Evolutionary conservation across 2,797 vertebrate genomes (phyloP).

Genomic region (Vireo griseus): DNA sequence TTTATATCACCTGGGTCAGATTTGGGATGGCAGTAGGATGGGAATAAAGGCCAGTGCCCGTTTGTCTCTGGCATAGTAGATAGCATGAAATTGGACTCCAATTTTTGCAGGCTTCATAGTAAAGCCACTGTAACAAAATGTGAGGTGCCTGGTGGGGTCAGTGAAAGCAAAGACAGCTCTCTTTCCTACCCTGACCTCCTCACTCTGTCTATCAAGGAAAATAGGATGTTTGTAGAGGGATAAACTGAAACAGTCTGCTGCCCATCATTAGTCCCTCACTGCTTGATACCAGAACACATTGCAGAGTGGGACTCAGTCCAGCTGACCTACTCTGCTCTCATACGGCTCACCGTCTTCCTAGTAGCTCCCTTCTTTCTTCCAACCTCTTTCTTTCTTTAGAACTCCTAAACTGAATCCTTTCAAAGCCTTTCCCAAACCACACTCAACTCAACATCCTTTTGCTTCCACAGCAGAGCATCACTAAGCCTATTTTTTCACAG

Average conservation of each 20-base stretch:
- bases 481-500: neutral
- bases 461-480: neutral
- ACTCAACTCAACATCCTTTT: neutral
- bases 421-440: neutral
- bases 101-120: neutral
- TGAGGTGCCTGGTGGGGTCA: neutral
- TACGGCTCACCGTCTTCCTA: neutral
- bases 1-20: neutral
- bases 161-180: neutral
- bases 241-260: neutral
- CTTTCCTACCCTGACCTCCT: neutral
- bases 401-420: neutral
- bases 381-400: neutral
- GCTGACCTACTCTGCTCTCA: neutral
- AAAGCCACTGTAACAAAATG: neutral
- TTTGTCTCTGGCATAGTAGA: neutral
- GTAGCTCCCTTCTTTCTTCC: neutral
- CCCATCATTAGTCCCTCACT: neutral
- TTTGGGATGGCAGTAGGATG: neutral
- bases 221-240: neutral
- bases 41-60: neutral
- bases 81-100: neutral
- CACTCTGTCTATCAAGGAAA: neutral
- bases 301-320: neutral
- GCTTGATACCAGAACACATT: fast-evolving